Conservation (phyloP, 2,113 vertebrate species). For the Anolis carolinensis region DNA sequence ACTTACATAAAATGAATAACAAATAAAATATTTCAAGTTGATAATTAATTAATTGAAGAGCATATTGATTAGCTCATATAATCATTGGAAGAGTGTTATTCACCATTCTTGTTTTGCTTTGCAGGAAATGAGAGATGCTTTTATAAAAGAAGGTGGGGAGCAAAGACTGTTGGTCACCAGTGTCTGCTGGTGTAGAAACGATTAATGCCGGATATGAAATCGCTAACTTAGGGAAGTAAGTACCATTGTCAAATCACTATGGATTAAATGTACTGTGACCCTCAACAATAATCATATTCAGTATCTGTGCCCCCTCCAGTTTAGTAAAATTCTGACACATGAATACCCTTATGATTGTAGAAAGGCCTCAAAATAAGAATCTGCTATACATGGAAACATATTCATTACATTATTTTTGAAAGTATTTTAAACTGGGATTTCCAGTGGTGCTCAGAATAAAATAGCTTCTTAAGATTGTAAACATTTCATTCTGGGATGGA, state of each 20-base stretch:
- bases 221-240: conserved; percentile 45
- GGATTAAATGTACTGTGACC: too few species aligned
- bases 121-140: conserved; percentile 58
- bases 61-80: not conserved
- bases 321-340: not conserved
- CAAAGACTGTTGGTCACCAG: conserved; percentile 48
- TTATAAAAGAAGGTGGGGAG: conserved; percentile 1
- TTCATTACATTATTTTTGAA: not conserved
- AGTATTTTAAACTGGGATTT: not conserved
- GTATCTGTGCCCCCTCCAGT: not conserved
- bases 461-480: not conserved
- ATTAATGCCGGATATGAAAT: conserved; percentile 57
- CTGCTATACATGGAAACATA: not conserved
- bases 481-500: not conserved
- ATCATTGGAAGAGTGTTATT: not conserved
- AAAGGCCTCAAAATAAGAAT: not conserved
- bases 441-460: not conserved
- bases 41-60: not conserved
- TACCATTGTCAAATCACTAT: not conserved
- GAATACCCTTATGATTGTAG: not conserved
- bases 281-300: not conserved
- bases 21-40: not conserved
- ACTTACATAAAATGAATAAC: too few species aligned
- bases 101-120: not conserved
- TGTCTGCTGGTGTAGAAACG: conserved; percentile 52